Evolutionary conservation across 2,888 invertebrate species (phyloP).

Genomic region (Odontocerum albicorne): DNA sequence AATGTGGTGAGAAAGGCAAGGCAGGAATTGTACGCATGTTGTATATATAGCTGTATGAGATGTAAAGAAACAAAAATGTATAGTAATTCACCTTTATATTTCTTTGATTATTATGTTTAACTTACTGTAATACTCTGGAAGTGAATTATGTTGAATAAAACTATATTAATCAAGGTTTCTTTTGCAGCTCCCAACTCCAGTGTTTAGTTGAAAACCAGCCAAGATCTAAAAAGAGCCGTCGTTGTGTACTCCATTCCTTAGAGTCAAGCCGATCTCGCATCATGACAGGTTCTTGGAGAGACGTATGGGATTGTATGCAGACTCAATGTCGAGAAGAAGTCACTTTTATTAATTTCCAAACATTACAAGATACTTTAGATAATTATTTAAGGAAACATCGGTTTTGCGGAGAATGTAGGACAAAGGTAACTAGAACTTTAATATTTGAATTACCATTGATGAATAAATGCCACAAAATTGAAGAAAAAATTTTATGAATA

Average conservation of each 20-base stretch:
- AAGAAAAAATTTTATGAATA: too few relatives aligned
- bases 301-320: conserved; percentile 85
- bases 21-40: too few relatives aligned
- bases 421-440: conserved; percentile 78
- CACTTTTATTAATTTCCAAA: conserved; percentile 83
- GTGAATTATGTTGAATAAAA: too few relatives aligned
- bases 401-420: conserved; percentile 92
- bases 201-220: conserved; percentile 79
- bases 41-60: too few relatives aligned
- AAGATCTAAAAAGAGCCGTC: conserved; percentile 83
- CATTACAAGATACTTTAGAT: conserved; percentile 82
- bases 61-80: too few relatives aligned
- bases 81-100: too few relatives aligned
- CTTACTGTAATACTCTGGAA: too few relatives aligned
- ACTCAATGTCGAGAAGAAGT: conserved; percentile 80
- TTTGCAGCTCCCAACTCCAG: conserved; percentile 69
- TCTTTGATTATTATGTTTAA: too few relatives aligned
- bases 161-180: too few relatives aligned
- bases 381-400: conserved; percentile 90
- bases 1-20: too few relatives aligned
- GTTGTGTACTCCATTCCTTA: conserved; percentile 87
- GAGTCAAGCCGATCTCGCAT: conserved; percentile 81
- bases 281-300: conserved; percentile 67
- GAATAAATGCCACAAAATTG: too few relatives aligned
- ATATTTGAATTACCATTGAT: too few relatives aligned